Percentiles rank a stretch among this genome's conserved stretches.
phyloP scores from a whole-genome alignment of 2,113 vertebrate species.

The Nanorana parkeri region DNA sequence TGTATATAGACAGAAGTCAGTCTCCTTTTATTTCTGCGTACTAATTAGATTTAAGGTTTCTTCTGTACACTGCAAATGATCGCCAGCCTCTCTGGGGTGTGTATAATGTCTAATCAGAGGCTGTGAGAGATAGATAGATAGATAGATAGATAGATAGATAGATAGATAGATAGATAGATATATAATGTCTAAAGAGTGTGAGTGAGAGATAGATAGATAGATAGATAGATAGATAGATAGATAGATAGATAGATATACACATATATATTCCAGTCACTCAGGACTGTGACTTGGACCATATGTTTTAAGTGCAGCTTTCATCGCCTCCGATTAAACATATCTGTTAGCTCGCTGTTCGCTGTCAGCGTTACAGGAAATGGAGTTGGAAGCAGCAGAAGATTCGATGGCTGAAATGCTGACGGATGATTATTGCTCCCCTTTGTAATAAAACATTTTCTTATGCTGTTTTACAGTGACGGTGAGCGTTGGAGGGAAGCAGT shows the following conservation, averaged over 20 bases:
- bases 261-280: constrained; percentile 20
- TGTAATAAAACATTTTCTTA: constrained; percentile 37
- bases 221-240: too few relatives aligned
- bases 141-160: too few relatives aligned
- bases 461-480: constrained; percentile 78
- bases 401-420: not conserved
- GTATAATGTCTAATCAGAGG: constrained; percentile 28
- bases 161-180: too few relatives aligned
- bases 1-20: not conserved
- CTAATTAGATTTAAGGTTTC: constrained; percentile 15
- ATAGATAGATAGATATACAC: too few relatives aligned
- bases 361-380: constrained; percentile 7
- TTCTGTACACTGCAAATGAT: not conserved
- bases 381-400: not conserved
- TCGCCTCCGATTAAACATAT: not conserved
- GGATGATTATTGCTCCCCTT: not conserved
- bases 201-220: too few relatives aligned
- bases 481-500: constrained; percentile 86
- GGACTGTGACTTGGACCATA: constrained; percentile 41
- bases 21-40: not conserved
- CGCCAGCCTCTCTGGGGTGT: constrained; percentile 24
- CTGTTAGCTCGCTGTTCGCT: constrained; percentile 15
- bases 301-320: constrained; percentile 26
- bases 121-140: too few relatives aligned
- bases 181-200: too few relatives aligned